Evolutionary conservation across 1,140 invertebrate genomes (phyloP).

Genomic region (Diplogasteroides magnus): DNA sequence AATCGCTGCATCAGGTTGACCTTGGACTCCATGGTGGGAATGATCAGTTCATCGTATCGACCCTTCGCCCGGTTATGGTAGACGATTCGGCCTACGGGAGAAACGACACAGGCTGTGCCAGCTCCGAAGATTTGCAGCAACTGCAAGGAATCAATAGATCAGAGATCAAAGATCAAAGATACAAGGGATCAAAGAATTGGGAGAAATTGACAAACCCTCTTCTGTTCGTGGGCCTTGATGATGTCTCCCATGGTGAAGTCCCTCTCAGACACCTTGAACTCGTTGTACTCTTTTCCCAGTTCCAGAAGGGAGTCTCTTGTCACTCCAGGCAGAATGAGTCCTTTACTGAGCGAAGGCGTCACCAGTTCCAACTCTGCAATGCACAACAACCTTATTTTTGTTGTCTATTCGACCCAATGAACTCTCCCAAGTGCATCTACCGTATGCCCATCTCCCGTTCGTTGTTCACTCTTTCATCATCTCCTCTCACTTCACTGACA

Average conservation of each 20-base stretch:
- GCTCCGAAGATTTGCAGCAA: constrained; percentile 50
- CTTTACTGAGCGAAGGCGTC: constrained; percentile 75
- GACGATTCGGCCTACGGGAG: constrained; percentile 50
- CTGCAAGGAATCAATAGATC: constrained; percentile 33
- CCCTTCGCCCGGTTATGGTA: constrained; percentile 38
- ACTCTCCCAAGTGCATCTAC: too few species aligned
- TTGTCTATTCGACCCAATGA: too few species aligned
- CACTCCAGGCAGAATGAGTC: too few species aligned
- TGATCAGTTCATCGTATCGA: constrained; percentile 43
- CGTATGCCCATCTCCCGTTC: too few species aligned
- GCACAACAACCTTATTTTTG: too few species aligned
- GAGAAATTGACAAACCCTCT: too few species aligned
- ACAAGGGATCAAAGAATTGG: too few species aligned
- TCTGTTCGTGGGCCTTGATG: constrained; percentile 68
- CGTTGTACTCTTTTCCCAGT: constrained; percentile 72
- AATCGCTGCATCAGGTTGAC: constrained; percentile 52
- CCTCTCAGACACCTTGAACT: constrained; percentile 78
- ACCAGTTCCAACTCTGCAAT: constrained; percentile 79
- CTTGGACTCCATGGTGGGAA: constrained; percentile 48
- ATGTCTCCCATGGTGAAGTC: constrained; percentile 80
- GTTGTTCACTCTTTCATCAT: too few species aligned
- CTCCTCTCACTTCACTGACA: too few species aligned
- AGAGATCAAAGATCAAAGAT: too few species aligned
- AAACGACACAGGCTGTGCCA: constrained; percentile 54
- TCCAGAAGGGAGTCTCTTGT: constrained; percentile 79